These are phyloP conservation scores for Drosophila quadrilineata DNA, from an alignment of 1,140 invertebrate species.

Conservation along the genomic window DNA sequence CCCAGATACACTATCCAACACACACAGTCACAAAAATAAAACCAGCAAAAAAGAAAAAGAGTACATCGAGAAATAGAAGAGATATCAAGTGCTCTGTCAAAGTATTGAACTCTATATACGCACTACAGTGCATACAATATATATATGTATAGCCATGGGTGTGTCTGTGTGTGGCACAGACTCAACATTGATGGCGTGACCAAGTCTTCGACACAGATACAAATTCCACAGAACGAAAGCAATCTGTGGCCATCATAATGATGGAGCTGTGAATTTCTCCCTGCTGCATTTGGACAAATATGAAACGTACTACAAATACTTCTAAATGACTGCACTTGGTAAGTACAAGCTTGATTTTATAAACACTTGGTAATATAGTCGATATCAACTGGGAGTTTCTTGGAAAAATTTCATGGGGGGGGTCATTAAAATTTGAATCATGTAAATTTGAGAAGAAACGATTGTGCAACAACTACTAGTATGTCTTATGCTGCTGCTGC, in stretches of 20 bases:
- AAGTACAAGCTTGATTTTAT: no score
- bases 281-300: no score
- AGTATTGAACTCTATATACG: conserved; percentile 25
- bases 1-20: not conserved
- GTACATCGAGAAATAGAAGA: not conserved
- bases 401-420: no score
- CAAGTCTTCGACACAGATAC: not conserved
- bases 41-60: not conserved
- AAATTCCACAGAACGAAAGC: conserved; percentile 13
- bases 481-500: conserved; percentile 30
- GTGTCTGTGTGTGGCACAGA: not conserved
- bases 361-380: no score
- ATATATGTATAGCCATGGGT: not conserved
- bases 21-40: not conserved
- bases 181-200: conserved; percentile 14
- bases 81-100: conserved; percentile 29
- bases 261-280: conserved; percentile 10
- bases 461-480: conserved; percentile 15
- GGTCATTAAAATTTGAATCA: conserved; percentile 2
- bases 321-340: not conserved
- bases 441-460: conserved; percentile 16
- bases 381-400: no score
- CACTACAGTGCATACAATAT: not conserved
- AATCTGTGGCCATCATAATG: not conserved
- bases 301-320: not conserved